Conservation (phyloP, 2,797 vertebrate genomes). For the Rhinichthys osculus region DNA sequence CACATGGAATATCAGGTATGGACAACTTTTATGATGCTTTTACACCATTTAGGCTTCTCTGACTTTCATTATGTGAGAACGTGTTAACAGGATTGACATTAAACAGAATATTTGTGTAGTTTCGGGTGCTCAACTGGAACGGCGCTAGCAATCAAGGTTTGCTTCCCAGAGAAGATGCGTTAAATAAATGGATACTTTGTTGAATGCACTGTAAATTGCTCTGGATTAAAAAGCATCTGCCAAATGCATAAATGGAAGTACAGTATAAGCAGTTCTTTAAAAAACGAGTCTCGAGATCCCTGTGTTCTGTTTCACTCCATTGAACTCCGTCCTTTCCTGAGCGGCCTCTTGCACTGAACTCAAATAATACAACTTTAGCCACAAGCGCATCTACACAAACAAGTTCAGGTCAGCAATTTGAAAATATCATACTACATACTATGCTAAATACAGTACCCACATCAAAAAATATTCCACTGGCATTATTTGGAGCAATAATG, state of each 20-base stretch:
- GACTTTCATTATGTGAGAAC: not conserved
- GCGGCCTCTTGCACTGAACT: not conserved
- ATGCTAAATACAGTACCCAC: not conserved
- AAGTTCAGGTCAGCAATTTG: not conserved
- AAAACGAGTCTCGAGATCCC: not conserved
- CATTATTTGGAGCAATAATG: not conserved
- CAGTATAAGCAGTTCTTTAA: not conserved
- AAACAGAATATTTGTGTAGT: not conserved
- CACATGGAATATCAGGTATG: too few species aligned
- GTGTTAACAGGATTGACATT: not conserved
- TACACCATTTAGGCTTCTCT: not conserved
- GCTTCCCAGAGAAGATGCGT: too few species aligned
- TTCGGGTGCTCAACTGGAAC: not conserved
- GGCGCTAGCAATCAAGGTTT: too few species aligned
- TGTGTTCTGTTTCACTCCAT: not conserved
- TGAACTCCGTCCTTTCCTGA: not conserved
- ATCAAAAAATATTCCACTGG: not conserved
- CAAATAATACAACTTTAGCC: not conserved
- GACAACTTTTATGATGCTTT: not conserved
- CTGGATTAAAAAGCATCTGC: too few species aligned
- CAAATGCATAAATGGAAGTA: not conserved
- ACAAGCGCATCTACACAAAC: not conserved
- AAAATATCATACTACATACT: not conserved
- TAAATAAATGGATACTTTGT: too few species aligned
- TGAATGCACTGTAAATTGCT: too few species aligned